phyloP scores from a whole-genome alignment of 2,888 invertebrate genomes.

The Dendrolimus pini region DNA sequence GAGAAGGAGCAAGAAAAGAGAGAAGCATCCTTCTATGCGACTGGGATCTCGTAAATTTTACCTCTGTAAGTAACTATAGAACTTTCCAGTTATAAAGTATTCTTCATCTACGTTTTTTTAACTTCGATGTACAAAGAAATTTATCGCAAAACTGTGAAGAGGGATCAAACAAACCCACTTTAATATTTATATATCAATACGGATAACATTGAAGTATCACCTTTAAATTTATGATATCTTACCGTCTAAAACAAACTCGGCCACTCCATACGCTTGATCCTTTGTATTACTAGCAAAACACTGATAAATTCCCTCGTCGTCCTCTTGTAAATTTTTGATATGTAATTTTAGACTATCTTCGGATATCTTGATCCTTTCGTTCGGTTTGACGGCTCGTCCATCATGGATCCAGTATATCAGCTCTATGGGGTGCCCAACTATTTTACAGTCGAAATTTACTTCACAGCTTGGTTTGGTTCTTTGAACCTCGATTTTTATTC shows the following conservation, averaged over 20 bases:
- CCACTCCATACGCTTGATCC: constrained; percentile 89
- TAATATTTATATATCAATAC: too few species aligned
- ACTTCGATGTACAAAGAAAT: too few species aligned
- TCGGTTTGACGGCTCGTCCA: constrained; percentile 78
- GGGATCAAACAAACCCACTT: too few species aligned
- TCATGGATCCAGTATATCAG: constrained; percentile 89
- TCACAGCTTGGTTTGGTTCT: constrained; percentile 91
- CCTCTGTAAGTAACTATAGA: too few species aligned
- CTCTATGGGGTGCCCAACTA: constrained; percentile 90
- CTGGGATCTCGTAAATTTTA: too few species aligned
- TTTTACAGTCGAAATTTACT: constrained; percentile 91
- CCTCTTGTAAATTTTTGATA: constrained; percentile 82
- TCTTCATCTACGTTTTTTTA: too few species aligned
- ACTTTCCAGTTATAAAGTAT: too few species aligned
- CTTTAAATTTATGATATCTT: constrained; percentile 25
- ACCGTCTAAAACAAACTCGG: constrained; percentile 89
- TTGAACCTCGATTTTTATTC: constrained; percentile 85
- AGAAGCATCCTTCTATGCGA: too few species aligned
- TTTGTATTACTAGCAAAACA: constrained; percentile 91
- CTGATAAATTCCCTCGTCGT: constrained; percentile 94
- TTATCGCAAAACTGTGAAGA: too few species aligned
- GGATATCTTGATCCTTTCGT: constrained; percentile 75
- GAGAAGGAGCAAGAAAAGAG: too few species aligned
- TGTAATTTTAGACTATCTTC: constrained; percentile 69
- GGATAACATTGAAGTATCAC: too few species aligned